Base-by-base conservation (phyloP, 2,113 vertebrate genomes). In the Sardina pilchardus region DNA sequence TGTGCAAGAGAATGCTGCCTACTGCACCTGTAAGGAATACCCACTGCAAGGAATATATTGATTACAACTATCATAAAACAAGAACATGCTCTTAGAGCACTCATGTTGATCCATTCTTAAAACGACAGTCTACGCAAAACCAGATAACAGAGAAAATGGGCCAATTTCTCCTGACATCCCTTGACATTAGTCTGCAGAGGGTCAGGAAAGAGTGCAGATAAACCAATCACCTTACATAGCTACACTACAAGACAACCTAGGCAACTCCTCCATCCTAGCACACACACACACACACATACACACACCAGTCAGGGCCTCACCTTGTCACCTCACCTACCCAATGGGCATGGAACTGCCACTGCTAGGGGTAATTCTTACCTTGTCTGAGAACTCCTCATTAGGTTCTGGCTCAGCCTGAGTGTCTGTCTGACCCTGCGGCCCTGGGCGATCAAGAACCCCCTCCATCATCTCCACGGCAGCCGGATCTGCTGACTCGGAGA, bases 391-490 rank as follows among this genome's bases (percentile, higher is more conserved):
- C 12, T 88, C 90, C 87, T 94, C 93, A 16, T 84, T 92, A 88
- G 90, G 91, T 81, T 94, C 94, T 4, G 92, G 91, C 85, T 93
- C 92, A 24, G 91, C 92, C 86, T 91, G 92, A 0, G 93, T 88
- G 24, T 90, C 92, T 21, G 94, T 90, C 87, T 93, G 91, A 63
- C 92, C 90, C 88, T 89, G 86, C 59, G 94, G 88, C 83, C 92
- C 92, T 91, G 94, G 93, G 0, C 92, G 90, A 83, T 93, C 93
- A 0, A 92, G 91, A 39, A 75, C 67, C 48, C 83, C 71, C 80
- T 95, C 94, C 87, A 91, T 93, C 89, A 90, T 93, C 89, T 96
- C 94, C 0, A 93, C 94, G 83, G 93, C 90, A 0, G 94, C 91
- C 0, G 94, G 92, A 44, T 92, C 91, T 67, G 93, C 93, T 81